Conservation (phyloP, 2,113 vertebrate genomes). For the Sinocyclocheilus anophthalmus region DNA sequence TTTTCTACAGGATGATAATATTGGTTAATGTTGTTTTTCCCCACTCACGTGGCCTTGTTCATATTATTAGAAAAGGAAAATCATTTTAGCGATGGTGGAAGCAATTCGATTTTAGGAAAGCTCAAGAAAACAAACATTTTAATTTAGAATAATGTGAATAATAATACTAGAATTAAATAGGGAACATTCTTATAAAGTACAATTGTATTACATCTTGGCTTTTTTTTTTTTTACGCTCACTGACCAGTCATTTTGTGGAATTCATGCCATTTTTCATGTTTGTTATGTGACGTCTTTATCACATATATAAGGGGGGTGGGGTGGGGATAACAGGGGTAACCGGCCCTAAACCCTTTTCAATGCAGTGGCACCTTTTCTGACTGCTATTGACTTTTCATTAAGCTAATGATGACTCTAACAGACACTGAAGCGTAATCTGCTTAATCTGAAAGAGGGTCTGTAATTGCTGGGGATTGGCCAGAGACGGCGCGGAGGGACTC, state of each 20-base stretch:
- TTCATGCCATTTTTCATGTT: neutral
- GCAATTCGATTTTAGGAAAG: neutral
- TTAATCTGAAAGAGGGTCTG: slow-evolving; percentile 54
- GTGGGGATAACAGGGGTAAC: neutral
- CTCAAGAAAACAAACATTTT: neutral
- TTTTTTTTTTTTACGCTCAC: no score
- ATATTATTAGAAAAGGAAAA: neutral
- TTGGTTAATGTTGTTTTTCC: neutral
- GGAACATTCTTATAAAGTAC: neutral
- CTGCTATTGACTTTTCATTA: slow-evolving; percentile 53
- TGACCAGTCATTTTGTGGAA: neutral
- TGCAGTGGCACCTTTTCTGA: slow-evolving; percentile 5
- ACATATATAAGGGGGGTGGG: neutral
- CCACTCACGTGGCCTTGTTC: neutral
- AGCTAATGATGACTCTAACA: slow-evolving; percentile 52
- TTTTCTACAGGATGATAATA: neutral
- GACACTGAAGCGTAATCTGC: slow-evolving; percentile 49
- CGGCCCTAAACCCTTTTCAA: neutral
- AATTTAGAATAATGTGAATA: neutral
- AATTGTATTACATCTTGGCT: neutral
- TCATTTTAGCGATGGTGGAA: neutral
- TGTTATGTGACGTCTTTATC: neutral
- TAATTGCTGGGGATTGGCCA: slow-evolving; percentile 50
- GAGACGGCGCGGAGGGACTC: slow-evolving; percentile 50
- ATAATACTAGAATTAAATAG: neutral